Evolutionary conservation across 2,888 invertebrate species (phyloP).

Genomic region (Caenorhabditis sp.): DNA sequence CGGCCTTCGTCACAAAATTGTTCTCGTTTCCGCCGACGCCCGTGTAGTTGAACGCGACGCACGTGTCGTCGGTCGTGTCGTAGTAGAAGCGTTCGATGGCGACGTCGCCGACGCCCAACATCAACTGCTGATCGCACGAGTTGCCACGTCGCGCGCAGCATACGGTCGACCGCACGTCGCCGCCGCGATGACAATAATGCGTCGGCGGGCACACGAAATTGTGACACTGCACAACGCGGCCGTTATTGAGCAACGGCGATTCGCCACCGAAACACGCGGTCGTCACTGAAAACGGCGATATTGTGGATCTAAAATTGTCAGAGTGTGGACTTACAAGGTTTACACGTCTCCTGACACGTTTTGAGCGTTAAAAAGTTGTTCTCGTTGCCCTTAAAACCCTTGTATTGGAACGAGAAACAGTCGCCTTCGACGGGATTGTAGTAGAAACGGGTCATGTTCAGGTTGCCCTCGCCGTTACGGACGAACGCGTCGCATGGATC

Average conservation of each 20-base stretch:
- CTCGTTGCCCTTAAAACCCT: constrained; percentile 68
- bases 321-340: constrained; percentile 63
- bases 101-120: constrained; percentile 70
- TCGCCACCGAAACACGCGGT: constrained; percentile 70
- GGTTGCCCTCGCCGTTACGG: constrained; percentile 63
- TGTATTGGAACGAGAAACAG: constrained; percentile 66
- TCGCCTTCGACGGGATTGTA: constrained; percentile 64
- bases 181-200: constrained; percentile 73
- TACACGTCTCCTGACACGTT: constrained; percentile 71
- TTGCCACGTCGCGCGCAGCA: constrained; percentile 70
- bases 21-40: constrained; percentile 76
- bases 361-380: constrained; percentile 77
- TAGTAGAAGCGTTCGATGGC: constrained; percentile 69
- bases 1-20: constrained; percentile 72
- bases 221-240: constrained; percentile 64
- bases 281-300: constrained; percentile 51
- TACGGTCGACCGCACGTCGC: constrained; percentile 60
- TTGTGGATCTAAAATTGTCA: not conserved
- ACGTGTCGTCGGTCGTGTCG: constrained; percentile 66
- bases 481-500: constrained; percentile 66
- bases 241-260: constrained; percentile 61
- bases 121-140: constrained; percentile 72
- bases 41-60: constrained; percentile 71
- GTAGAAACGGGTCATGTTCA: constrained; percentile 68
- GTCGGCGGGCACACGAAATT: constrained; percentile 67